Base-by-base conservation (phyloP, 2,113 vertebrate species). In the Gymnogyps californianus region DNA sequence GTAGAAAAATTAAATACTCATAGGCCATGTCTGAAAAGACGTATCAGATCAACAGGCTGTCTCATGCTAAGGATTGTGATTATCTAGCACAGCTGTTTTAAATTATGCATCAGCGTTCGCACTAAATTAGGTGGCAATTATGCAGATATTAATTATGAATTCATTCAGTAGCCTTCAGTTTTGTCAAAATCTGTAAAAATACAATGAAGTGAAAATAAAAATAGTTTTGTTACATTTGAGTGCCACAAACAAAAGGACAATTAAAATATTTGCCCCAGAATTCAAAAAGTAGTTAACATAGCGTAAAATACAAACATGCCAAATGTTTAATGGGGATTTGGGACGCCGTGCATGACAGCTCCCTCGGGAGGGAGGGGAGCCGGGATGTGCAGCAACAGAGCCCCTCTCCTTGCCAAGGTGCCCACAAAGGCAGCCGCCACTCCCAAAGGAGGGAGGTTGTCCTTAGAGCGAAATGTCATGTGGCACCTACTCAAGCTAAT, bases 71-170 rank as follows among this genome's bases (percentile, higher is more conserved):
- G 59, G 79, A 84, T 88, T 88, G 38, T 96, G 93, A 93, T 96
- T 96, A 88, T 95, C 78, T 77, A 66, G 79, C 84, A 86, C 95
- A 97, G 82, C 87, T 95, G 91, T 59, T 90, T 91, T 88, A 96
- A 96, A 95, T 96, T 92, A 94, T 75, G 70, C 82, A 81, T 93
- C 71, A 85, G 78, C 8, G 0, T 96, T 96, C 16, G 0, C 80
- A 58, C 92, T 96, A 71, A 95, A 96, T 92, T 84, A 92, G 94
- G 89, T 95, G 71, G 75, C 82, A 95, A 54, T 96, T 96, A 96
- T 88, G 82, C 75, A 94, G 79, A 70, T 95, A 96, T 96, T 95
- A 86, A 95, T 97, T 96, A 88, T 67, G 82, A 93, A 95, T 88
- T 94, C 46, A 74, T 94, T 93, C 71, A 31, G 59, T 91, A 83